Evolutionary conservation across 2,888 invertebrate genomes (phyloP), one percentile per base, ranked within the genome.

Genomic region (Barypeithes pellucidus): DNA sequence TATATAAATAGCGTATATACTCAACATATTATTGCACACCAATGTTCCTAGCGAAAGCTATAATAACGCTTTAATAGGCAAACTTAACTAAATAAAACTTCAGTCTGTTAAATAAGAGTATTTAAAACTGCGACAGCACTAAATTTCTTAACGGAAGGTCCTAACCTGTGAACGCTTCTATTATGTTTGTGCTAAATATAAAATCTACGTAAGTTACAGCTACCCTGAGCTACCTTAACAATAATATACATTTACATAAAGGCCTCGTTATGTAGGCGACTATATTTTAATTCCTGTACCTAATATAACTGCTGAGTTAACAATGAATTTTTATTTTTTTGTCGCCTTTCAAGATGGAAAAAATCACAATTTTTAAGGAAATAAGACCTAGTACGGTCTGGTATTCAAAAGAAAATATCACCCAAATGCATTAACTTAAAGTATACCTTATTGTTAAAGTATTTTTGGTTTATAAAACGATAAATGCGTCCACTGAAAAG

Each of bases 231-330:
- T 61, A 61, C 43, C 61, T 43, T 61, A 61, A 61, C 61, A 61
- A 61, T 45, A 43, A 61, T 61, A 29, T 61, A 61, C 52, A 54
- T 54, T 66, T 66, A 65, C 52, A 52, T 50, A 54, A 66, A 66
- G 66, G 66, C 66, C 66, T 39, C 66, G 16, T 18, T 54, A 52
- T 22, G 54, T 66, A 66, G 66, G 66, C 66, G 14, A 22, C 66
- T 54, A 39, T 43, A 50, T 63, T 47, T 63, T 61, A 22, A 43
- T 16, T 43, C n/a, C 1, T 61, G 45, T 43, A 61, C n/a, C 45
- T 61, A 61, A 43, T 45, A 61, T 61, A 45, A 61, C 18, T 29
- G 16, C 29, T 61, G 22, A 61, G 20, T 61, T 16, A 24, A 43
- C 22, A 24, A 24, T 24, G 24, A 24, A 24, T 5, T 24, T 45